Percentiles rank a stretch among this genome's conserved stretches.
Evolutionary conservation across 2,797 vertebrate species (phyloP).

Genomic region (Tadarida brasiliensis): DNA sequence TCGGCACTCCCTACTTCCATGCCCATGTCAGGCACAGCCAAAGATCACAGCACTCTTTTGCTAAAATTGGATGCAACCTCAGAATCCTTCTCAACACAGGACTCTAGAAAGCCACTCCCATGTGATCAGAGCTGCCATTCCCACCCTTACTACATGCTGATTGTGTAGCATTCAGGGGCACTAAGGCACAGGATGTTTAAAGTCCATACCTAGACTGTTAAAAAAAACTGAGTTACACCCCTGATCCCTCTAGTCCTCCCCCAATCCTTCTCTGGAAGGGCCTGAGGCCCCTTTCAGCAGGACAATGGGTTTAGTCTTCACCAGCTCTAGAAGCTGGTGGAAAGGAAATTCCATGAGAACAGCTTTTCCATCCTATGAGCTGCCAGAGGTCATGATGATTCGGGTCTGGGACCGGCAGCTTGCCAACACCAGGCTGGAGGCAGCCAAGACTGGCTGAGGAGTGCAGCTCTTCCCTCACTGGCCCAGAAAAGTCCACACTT

Average conservation of each 20-base stretch:
- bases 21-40: not conserved
- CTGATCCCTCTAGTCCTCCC: not conserved
- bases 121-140: not conserved
- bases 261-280: not conserved
- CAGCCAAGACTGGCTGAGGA: not conserved
- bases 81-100: conserved; percentile 26
- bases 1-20: not conserved
- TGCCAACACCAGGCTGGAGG: not conserved
- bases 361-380: not conserved
- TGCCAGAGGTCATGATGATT: not conserved
- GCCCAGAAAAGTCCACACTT: not conserved
- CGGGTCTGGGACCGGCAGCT: not conserved
- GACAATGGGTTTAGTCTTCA: not conserved
- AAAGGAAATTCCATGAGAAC: not conserved
- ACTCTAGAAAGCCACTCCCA: not conserved
- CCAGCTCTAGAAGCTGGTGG: not conserved
- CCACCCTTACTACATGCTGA: not conserved
- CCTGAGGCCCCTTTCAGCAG: not conserved
- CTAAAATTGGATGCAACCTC: not conserved
- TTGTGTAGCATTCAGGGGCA: not conserved
- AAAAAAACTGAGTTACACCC: not conserved
- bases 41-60: not conserved
- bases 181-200: not conserved
- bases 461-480: not conserved
- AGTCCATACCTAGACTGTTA: not conserved